Evolutionary conservation across 2,113 vertebrate genomes (phyloP).

Genomic region (crab-eating macaque (Macaca fascicularis)): T2T-MFA8v1.1 NC_088392.1:64428001-64428500

Average conservation of each 20-base stretch:
- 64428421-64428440: constrained; percentile 39
- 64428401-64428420: constrained; percentile 74
- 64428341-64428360: constrained; percentile 75
- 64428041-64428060: constrained; percentile 86
- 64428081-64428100: constrained; percentile 89
- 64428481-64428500: background rate
- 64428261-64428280: constrained; percentile 83
- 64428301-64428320: constrained; percentile 71
- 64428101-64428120: constrained; percentile 89
- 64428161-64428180: constrained; percentile 85
- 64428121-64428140: constrained; percentile 86
- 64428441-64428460: constrained; percentile 56
- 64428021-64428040: constrained; percentile 84
- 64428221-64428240: constrained; percentile 85
- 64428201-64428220: constrained; percentile 86
- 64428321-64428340: constrained; percentile 80
- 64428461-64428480: constrained; percentile 56
- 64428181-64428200: constrained; percentile 87
- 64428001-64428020: constrained; percentile 85
- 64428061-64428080: constrained; percentile 89
- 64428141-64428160: constrained; percentile 87
- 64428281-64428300: constrained; percentile 80
- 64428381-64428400: constrained; percentile 74
- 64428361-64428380: constrained; percentile 81
- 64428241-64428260: constrained; percentile 85